These are phyloP conservation scores for Papilio elwesi DNA, from an alignment of 2,888 invertebrate genomes.

Conservation along the genomic window DNA sequence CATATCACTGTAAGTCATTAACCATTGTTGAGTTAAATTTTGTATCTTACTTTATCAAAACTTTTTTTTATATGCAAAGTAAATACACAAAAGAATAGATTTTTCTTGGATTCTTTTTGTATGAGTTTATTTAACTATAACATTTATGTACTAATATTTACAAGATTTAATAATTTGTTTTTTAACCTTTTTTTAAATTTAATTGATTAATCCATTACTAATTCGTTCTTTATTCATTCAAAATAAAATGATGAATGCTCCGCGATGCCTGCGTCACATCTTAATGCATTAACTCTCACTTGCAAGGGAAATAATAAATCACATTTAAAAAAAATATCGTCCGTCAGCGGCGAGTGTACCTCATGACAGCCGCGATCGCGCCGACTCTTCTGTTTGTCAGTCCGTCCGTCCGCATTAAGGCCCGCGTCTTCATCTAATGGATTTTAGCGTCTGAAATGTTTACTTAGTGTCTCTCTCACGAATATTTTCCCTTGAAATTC, in stretches of 20 bases:
- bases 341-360: conserved; percentile 32
- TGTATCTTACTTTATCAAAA: too few species aligned
- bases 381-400: conserved; percentile 59
- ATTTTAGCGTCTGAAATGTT: conserved; percentile 61
- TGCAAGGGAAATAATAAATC: conserved; percentile 31
- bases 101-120: too few species aligned
- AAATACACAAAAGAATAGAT: too few species aligned
- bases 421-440: conserved; percentile 67
- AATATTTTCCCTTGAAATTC: conserved; percentile 26
- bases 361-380: conserved; percentile 42
- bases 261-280: conserved; percentile 6
- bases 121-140: too few species aligned
- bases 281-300: conserved; percentile 27
- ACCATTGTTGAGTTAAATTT: too few species aligned
- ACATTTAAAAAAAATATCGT: conserved; percentile 20
- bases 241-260: background rate
- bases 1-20: background rate
- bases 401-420: conserved; percentile 59
- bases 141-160: too few species aligned
- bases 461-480: conserved; percentile 49
- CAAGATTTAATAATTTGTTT: too few species aligned
- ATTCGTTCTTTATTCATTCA: too few species aligned
- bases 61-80: too few species aligned
- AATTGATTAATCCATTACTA: too few species aligned
- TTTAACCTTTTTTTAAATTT: too few species aligned